These are phyloP conservation scores for Drosophila infuscata DNA, from an alignment of 2,888 invertebrate genomes.

Conservation along the genomic window DNA sequence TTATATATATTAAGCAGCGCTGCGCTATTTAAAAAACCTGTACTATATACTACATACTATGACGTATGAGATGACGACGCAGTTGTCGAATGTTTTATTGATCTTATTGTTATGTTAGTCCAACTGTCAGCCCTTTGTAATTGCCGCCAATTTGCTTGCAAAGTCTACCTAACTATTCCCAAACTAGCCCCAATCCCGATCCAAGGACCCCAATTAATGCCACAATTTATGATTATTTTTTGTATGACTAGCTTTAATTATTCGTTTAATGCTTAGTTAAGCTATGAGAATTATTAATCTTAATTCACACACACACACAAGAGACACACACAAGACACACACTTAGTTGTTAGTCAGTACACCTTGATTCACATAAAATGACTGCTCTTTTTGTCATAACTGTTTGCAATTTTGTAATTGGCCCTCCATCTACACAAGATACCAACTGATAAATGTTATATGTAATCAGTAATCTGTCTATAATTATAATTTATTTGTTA, in stretches of 20 bases:
- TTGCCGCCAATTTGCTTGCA: conserved; percentile 77
- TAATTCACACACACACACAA: conserved; percentile 47
- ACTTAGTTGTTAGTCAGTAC: conserved; percentile 42
- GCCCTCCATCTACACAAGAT: conserved; percentile 19
- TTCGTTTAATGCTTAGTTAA: conserved; percentile 65
- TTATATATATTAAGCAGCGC: conserved; percentile 42
- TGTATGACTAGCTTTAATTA: conserved; percentile 70
- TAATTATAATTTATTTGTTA: conserved; percentile 58
- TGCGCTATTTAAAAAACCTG: conserved; percentile 64
- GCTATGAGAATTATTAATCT: conserved; percentile 77
- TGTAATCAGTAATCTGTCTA: conserved; percentile 12
- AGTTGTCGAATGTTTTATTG: conserved; percentile 42
- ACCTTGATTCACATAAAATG: conserved; percentile 33
- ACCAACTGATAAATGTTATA: conserved; percentile 21
- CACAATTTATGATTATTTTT: conserved; percentile 60
- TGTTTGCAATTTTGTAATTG: conserved; percentile 44
- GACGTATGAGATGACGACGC: conserved; percentile 54
- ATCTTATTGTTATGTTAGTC: conserved; percentile 61
- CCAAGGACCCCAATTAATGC: conserved; percentile 9
- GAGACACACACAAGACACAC: conserved; percentile 9
- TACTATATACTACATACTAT: conserved; percentile 64
- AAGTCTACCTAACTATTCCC: conserved; percentile 22
- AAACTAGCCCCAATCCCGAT: background rate
- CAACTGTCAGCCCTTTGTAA: conserved; percentile 57
- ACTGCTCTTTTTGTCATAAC: conserved; percentile 46